Evolutionary conservation across 2,888 invertebrate genomes (phyloP), one percentile per base, ranked within the genome.

Genomic region (Pogonocherus hispidulus): DNA sequence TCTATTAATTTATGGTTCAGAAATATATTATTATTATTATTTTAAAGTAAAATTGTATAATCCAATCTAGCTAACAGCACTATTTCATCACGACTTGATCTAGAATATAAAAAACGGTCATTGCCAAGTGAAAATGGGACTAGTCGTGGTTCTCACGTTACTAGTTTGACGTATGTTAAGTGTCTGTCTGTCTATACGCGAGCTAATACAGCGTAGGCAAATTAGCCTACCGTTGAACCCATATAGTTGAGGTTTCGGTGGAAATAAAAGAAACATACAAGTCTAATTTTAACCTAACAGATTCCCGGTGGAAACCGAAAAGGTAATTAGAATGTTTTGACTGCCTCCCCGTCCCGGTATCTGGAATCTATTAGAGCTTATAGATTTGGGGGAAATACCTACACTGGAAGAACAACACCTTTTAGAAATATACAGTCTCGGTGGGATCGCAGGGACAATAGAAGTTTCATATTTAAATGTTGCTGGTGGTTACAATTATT

Each of bases 241-340:
- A 14, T 22, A 9, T 16, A 44, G 57, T 46, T 44, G 22, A 23
- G 27, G 44, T 57, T 57, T 57, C 16, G 57, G 57, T 57, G 57
- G 57, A 57, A 57, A 57, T 57, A 57, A 57, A 57, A 57, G 57
- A 57, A 57, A 57, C 41, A 41, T 32, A 22, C 37, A 57, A 27
- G 41, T 57, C 57, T 57, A 57, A 57, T 44, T 57, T 57, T 57
- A 57, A 44, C 44, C 27, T 4, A 14, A 44, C 41, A 22, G 41
- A 23, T 54, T 27, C 46, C 22, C 20, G 49, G 22, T 56, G 47
- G 22, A 19, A 23, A 51, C 35, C 41, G 41, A 52, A 59, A 59
- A 66, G 52, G 60, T 23, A 60, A 66, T 66, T 57, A 54, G 57
- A 60, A 51, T 41, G 41, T 41, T 41, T 41, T 41, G 41, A 41